Conservation (phyloP, 2,797 vertebrate genomes). For the Rhincodon typus region DNA sequence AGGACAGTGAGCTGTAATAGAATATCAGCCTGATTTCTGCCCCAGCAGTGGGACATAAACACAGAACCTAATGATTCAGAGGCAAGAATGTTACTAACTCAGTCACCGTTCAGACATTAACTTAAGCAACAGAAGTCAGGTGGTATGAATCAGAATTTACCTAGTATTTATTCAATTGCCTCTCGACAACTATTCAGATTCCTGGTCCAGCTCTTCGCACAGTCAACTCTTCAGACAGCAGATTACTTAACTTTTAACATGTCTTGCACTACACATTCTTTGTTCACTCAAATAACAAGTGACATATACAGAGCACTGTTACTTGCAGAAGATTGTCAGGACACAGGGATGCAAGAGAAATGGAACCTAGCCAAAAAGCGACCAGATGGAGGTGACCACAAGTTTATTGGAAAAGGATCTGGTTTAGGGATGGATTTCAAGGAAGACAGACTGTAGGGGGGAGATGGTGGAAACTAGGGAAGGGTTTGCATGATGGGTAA, state of each 20-base stretch:
- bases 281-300: not conserved
- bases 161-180: not conserved
- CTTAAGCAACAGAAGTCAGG: not conserved
- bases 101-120: not conserved
- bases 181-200: not conserved
- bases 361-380: not conserved
- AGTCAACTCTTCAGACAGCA: not conserved
- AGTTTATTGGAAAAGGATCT: not conserved
- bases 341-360: not conserved
- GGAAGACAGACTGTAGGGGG: no score
- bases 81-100: no score
- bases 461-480: no score
- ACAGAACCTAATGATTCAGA: no score
- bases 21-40: no score
- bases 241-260: not conserved
- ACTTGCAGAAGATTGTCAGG: not conserved
- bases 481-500: no score
- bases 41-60: no score
- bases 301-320: not conserved
- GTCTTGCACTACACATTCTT: not conserved
- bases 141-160: not conserved
- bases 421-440: not conserved
- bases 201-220: not conserved
- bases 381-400: not conserved
- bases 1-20: no score